Evolutionary conservation across 2,888 invertebrate species (phyloP).

Genomic region (Acrocyrtus sp.): DNA sequence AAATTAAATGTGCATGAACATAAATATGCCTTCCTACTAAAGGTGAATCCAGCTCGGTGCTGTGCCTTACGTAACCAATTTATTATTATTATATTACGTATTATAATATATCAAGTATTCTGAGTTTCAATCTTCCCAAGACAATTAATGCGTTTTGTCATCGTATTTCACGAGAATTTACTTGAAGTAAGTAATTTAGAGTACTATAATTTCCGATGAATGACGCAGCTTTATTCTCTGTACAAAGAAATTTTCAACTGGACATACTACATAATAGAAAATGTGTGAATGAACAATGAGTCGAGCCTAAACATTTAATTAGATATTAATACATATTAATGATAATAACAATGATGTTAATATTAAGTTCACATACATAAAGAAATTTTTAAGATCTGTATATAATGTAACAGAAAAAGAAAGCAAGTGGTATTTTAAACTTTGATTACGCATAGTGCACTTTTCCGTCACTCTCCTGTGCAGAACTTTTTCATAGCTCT

Average conservation of each 20-base stretch:
- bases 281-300: too few relatives aligned
- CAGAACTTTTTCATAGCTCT: conserved; percentile 71
- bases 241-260: conserved; percentile 33
- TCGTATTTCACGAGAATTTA: conserved; percentile 18
- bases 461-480: too few relatives aligned
- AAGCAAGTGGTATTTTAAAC: too few relatives aligned
- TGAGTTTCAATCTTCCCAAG: conserved; percentile 15
- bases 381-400: conserved; percentile 13
- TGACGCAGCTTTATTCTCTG: conserved; percentile 41
- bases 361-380: neutral
- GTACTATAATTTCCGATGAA: conserved; percentile 37
- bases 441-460: too few relatives aligned
- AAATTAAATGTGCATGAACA: too few relatives aligned
- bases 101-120: conserved; percentile 6
- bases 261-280: conserved; percentile 16
- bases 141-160: conserved; percentile 9
- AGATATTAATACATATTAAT: too few relatives aligned
- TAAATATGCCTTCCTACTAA: too few relatives aligned
- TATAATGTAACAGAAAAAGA: neutral
- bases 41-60: conserved; percentile 29
- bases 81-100: too few relatives aligned
- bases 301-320: too few relatives aligned
- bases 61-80: conserved; percentile 34
- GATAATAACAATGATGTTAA: too few relatives aligned
- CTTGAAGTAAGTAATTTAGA: conserved; percentile 20